Base-by-base conservation (phyloP, 2,797 vertebrate genomes). In the Etheostoma nigrum region DNA sequence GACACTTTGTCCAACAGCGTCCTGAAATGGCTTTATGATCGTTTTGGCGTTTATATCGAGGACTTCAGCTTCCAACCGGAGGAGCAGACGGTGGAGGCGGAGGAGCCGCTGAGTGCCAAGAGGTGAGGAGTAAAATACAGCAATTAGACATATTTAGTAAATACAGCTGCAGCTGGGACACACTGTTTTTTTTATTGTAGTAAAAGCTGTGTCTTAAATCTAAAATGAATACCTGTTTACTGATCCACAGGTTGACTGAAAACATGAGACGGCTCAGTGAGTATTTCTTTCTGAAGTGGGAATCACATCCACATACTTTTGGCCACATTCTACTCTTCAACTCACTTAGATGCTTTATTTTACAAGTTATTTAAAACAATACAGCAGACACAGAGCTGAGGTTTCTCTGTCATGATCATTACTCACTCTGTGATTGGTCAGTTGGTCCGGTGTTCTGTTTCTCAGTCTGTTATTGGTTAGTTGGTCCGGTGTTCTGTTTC, bases 181-280 rank as follows among this genome's bases (percentile, higher is more conserved):
- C 0, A 19, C 5, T 53, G 2, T 53, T 36, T 6, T 9, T 21
- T 63, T 21, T 8, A 6, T 57, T 60, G 10, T 21, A 14, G 16
- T 54, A 40, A 6, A 10, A 15, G 18, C 23, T 65, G 30, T 9
- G 10, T 53, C 21, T 44, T 15, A 8, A 72, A 27, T 66, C 16
- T 4, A 6, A 53, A 60, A 36, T 10, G 11, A 27, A 18, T 40
- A 8, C 62, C 14, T 70, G 27, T 8, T 87, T 63, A 82, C 73
- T 75, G 12, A 78, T 92, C 91, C 83, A 25, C 91, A 99, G 97
- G 87, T 90, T 99, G 91, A 99, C 97, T 12, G 97, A 99, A 93
- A 99, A 99, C 93, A 98, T 98, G 97, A 96, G 97, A 89, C 94
- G 97, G 62, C 94, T 98, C 91, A 99, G 98, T 98, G 91, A 98